Conservation (phyloP, 64 coral and sea anemone species). For the Pocillopora damicornis region DNA sequence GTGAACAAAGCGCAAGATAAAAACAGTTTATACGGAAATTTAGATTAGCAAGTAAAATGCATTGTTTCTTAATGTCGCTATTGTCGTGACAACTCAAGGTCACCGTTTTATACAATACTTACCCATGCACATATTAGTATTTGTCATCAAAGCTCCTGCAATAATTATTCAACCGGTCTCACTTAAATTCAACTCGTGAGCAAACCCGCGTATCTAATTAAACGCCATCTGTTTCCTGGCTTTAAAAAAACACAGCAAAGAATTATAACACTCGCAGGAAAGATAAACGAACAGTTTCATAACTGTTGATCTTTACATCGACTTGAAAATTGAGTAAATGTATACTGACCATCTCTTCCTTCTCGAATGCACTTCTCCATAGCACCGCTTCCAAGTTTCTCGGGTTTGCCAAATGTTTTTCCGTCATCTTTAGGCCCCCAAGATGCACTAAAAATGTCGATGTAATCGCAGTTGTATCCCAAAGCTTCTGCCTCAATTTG, state of each 20-base stretch:
- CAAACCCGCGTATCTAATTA: neutral
- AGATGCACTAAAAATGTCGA: slow-evolving; percentile 88
- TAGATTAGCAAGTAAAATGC: no score
- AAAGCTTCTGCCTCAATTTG: slow-evolving; percentile 53
- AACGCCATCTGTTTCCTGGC: neutral
- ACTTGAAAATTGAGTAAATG: neutral
- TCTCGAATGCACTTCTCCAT: slow-evolving; percentile 52
- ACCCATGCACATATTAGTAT: no score
- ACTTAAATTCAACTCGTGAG: neutral
- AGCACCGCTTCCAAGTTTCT: slow-evolving; percentile 50
- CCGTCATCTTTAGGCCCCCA: slow-evolving; percentile 97
- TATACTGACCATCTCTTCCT: slow-evolving; percentile 68
- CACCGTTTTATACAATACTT: no score
- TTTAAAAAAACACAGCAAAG: neutral
- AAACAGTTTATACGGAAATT: no score
- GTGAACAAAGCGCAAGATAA: no score
- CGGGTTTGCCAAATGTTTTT: slow-evolving; percentile 67
- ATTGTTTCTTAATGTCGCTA: no score
- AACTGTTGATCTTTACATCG: neutral
- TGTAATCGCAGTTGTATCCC: slow-evolving; percentile 64
- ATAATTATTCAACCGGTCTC: neutral
- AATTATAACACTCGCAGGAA: neutral
- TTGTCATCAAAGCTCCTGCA: no score
- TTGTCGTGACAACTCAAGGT: no score
- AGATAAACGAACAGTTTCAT: neutral